These are phyloP conservation scores for Drosophila nr. perissopoda DNA, from an alignment of 2,888 invertebrate genomes.

Conservation along the genomic window DNA sequence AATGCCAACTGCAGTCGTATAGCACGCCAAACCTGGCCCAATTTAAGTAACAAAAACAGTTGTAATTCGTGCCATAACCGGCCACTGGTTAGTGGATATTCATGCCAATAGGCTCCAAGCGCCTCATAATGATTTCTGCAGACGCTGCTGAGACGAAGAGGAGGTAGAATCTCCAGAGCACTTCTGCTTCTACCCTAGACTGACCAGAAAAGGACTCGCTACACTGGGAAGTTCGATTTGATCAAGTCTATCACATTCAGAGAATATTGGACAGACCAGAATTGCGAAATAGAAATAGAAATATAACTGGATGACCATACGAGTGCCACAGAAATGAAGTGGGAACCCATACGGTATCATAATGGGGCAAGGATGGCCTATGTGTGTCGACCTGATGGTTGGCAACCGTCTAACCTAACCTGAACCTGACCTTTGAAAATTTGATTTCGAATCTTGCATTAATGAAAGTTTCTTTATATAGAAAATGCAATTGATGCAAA, in stretches of 20 bases:
- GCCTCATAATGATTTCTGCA: neutral
- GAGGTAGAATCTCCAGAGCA: neutral
- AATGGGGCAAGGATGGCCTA: neutral
- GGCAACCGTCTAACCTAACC: neutral
- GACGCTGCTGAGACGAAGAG: neutral
- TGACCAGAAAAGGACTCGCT: neutral
- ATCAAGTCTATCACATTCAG: neutral
- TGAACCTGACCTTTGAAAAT: too few relatives aligned
- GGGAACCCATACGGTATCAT: neutral
- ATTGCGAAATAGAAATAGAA: neutral
- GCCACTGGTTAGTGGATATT: neutral
- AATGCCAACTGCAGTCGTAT: neutral
- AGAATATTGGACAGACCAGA: neutral
- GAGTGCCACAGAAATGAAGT: neutral
- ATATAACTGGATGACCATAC: neutral
- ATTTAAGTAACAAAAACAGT: neutral
- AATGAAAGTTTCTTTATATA: neutral
- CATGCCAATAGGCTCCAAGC: neutral
- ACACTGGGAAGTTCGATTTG: neutral
- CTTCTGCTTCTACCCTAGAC: neutral
- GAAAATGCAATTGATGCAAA: neutral
- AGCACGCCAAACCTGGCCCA: neutral
- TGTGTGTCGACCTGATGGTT: neutral
- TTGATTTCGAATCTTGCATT: neutral
- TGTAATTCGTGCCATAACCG: neutral